Conservation (phyloP, 2,113 vertebrate genomes). For the Shinisaurus crocodilurus region DNA sequence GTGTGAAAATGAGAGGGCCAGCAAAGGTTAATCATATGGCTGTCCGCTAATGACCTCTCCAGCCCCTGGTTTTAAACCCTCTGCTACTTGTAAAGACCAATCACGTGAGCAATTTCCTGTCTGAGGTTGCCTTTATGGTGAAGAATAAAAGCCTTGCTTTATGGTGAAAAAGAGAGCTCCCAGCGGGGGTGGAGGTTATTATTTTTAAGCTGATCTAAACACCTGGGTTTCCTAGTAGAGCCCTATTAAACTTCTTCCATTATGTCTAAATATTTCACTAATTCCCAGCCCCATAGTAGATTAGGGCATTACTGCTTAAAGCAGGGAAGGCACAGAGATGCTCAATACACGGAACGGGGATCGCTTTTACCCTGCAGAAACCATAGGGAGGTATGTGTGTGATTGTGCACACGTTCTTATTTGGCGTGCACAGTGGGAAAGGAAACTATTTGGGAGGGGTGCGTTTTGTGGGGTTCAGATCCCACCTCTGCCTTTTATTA, state of each 20-base stretch:
- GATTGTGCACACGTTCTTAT: not conserved
- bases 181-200: constrained; percentile 84
- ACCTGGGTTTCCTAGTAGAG: constrained; percentile 86
- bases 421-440: not conserved
- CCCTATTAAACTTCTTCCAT: constrained; percentile 84
- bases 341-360: constrained; percentile 40
- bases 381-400: not conserved
- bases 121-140: constrained; percentile 84
- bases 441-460: not conserved
- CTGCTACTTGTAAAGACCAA: constrained; percentile 87
- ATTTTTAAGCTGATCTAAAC: constrained; percentile 91
- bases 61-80: constrained; percentile 82
- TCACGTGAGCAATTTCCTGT: constrained; percentile 94
- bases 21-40: constrained; percentile 89
- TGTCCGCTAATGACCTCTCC: constrained; percentile 86
- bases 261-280: constrained; percentile 86
- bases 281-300: constrained; percentile 78
- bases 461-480: not conserved
- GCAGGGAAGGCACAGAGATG: constrained; percentile 60
- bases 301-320: constrained; percentile 75
- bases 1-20: constrained; percentile 86
- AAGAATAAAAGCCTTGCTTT: constrained; percentile 84
- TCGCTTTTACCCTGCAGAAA: constrained; percentile 10
- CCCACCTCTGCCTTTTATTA: not conserved
- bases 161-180: constrained; percentile 84